Evolutionary conservation across 2,113 vertebrate species (phyloP).

Genomic region (Chunga burmeisteri): DNA sequence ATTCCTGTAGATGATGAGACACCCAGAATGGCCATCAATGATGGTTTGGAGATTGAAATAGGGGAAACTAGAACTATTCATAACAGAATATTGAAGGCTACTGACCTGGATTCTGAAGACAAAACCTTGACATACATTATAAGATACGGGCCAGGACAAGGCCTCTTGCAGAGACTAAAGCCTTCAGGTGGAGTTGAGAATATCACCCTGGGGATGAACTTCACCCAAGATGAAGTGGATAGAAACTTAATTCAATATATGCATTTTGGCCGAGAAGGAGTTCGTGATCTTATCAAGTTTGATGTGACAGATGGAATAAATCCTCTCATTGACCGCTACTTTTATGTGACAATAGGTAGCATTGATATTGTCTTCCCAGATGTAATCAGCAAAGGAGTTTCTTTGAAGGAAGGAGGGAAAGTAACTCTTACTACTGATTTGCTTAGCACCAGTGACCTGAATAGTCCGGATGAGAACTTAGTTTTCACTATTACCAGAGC

Average conservation of each 20-base stretch:
- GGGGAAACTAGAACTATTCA: conserved; percentile 85
- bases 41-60: conserved; percentile 91
- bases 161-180: conserved; percentile 80
- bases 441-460: conserved; percentile 93
- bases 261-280: conserved; percentile 87
- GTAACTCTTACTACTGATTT: conserved; percentile 94
- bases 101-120: conserved; percentile 94
- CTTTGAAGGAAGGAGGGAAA: conserved; percentile 90
- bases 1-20: conserved; percentile 95
- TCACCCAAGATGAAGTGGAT: conserved; percentile 93
- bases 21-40: conserved; percentile 91
- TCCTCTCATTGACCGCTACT: conserved; percentile 93
- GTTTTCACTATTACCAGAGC: conserved; percentile 92
- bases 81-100: conserved; percentile 87
- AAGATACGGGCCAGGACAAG: conserved; percentile 86
- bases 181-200: conserved; percentile 78
- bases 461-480: conserved; percentile 93
- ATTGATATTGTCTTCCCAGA: conserved; percentile 92
- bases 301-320: conserved; percentile 95
- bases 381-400: conserved; percentile 92
- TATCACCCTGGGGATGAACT: conserved; percentile 91
- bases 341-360: conserved; percentile 88
- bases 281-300: conserved; percentile 94
- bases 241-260: conserved; percentile 83
- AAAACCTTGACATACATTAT: conserved; percentile 83